A percentile compares a stretch with the other conserved stretches of the same genome.
These are phyloP conservation scores for Pygoscelis antarcticus DNA, from an alignment of 2,113 vertebrate genomes.

Conservation along the genomic window DNA sequence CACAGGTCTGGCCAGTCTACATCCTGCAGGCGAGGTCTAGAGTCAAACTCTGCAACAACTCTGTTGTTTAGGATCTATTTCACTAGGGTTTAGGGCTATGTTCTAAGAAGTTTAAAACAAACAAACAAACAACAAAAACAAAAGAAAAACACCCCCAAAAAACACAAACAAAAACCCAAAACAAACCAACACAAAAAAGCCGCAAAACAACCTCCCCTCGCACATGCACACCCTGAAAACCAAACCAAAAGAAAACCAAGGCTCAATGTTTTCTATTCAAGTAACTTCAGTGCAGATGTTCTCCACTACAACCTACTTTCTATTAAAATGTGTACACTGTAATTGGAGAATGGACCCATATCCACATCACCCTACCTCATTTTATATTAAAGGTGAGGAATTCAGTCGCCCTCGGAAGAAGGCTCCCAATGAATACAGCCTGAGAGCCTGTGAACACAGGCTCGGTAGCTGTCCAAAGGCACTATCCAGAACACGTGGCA, in stretches of 20 bases:
- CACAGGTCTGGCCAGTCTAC: not conserved
- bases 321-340: not conserved
- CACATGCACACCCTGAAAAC: rapidly evolving
- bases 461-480: not conserved
- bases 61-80: not conserved
- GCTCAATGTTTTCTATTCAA: not conserved
- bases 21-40: not conserved
- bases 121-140: not conserved
- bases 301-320: not conserved
- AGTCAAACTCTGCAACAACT: not conserved
- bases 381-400: not conserved
- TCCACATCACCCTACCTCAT: not conserved
- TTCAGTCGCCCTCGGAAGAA: not conserved
- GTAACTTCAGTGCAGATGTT: not conserved
- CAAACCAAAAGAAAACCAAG: not conserved
- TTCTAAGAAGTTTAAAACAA: not conserved
- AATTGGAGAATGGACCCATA: not conserved
- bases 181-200: not conserved
- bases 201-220: not conserved
- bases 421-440: not conserved
- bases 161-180: not conserved
- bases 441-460: not conserved
- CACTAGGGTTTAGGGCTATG: not conserved
- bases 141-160: not conserved
- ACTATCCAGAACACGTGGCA: not conserved